Conservation (phyloP, 2,888 invertebrate species). For the Oasisia sp. region DNA sequence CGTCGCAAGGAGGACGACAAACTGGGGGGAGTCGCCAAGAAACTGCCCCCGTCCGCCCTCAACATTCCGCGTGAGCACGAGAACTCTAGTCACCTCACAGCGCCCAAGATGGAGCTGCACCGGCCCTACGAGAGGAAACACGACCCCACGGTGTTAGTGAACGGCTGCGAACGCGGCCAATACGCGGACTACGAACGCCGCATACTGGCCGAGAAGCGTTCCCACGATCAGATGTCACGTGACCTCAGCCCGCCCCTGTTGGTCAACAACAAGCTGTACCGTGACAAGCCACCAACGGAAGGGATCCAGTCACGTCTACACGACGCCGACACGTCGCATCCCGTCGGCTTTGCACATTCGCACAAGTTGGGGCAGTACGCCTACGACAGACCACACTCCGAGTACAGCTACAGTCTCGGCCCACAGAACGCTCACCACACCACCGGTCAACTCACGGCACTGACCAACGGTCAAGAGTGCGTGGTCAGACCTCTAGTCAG, state of each 20-base stretch:
- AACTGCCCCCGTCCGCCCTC: background rate
- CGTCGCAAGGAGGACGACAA: background rate
- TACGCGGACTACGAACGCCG: background rate
- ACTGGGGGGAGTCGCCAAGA: background rate
- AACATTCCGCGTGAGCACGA: background rate
- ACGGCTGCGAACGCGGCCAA: background rate
- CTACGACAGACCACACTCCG: background rate
- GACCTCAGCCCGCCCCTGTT: background rate
- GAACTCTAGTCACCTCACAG: background rate
- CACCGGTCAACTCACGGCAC: background rate
- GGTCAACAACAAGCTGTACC: background rate
- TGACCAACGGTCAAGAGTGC: background rate
- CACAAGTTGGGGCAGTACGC: background rate
- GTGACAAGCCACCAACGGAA: background rate
- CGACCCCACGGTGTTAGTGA: background rate
- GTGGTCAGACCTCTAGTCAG: conserved; percentile 42
- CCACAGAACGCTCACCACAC: background rate
- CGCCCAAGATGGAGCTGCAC: background rate
- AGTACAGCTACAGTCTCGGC: conserved; percentile 9
- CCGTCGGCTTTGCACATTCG: background rate
- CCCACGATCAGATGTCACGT: background rate
- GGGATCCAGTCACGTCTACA: background rate
- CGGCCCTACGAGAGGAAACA: background rate
- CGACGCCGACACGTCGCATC: background rate
- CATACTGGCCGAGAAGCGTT: background rate